Percentiles rank a stretch among this genome's conserved stretches.
Conservation (phyloP, 1,140 invertebrate species). For the Grapholita molesta region DNA sequence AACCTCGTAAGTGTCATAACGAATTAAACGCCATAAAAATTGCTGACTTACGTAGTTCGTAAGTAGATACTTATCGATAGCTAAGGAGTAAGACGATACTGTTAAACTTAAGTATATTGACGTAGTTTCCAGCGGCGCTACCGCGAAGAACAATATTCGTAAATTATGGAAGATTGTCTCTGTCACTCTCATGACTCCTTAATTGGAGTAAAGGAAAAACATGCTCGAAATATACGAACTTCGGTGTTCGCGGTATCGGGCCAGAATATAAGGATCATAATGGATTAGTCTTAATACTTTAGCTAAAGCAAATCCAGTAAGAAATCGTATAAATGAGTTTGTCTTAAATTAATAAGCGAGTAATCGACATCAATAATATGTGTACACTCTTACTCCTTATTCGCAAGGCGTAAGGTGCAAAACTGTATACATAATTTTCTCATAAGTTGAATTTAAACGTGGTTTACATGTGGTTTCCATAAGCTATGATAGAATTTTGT, state of each 20-base stretch:
- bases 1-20: not conserved
- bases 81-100: constrained; percentile 3
- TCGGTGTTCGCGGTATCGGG: too few species aligned
- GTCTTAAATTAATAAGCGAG: not conserved
- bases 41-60: not conserved
- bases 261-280: not conserved
- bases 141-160: too few species aligned
- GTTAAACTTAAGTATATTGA: not conserved
- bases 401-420: not conserved
- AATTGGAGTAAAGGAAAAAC: too few species aligned
- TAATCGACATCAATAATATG: not conserved
- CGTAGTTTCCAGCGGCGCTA: too few species aligned
- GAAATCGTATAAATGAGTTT: constrained; percentile 7
- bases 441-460: too few species aligned
- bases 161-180: too few species aligned
- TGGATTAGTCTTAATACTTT: not conserved
- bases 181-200: not conserved
- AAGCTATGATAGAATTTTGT: too few species aligned
- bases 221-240: too few species aligned
- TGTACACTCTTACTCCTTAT: not conserved
- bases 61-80: too few species aligned
- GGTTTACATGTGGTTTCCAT: too few species aligned
- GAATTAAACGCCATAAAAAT: not conserved
- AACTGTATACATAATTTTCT: not conserved
- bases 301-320: not conserved